Evolutionary conservation across 1,140 invertebrate genomes (phyloP), one percentile per base, ranked within the genome.

Genomic region (Drosophila repletoides): DNA sequence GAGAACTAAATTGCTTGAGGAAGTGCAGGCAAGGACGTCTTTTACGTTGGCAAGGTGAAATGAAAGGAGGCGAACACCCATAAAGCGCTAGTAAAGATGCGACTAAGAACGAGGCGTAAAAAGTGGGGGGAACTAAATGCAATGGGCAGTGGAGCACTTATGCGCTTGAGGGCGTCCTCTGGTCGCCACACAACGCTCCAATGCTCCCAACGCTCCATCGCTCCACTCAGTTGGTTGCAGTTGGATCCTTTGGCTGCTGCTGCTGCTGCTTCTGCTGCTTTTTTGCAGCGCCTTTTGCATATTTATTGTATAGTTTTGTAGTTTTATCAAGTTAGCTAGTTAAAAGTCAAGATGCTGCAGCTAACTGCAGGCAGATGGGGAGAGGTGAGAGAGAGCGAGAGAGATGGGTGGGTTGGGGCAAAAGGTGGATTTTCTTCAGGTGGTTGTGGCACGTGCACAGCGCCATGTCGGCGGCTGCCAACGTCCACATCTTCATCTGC

Each of bases 241-340:
- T n/a, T n/a, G n/a, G n/a, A n/a, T n/a, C n/a, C n/a, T n/a, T n/a
- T n/a, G n/a, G n/a, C n/a, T n/a, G n/a, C n/a, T n/a, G n/a, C n/a
- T n/a, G n/a, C 17, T 9, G 15, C 15, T 31, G 26, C 7, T 53
- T 10, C 22, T 40, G 36, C 24, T 41, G 12, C 28, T 53, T 55
- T 64, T 36, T 67, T 41, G 36, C 31, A 10, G 21, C 55, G 15
- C 36, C 64, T 71, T 72, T 83, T 83, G 77, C 77, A 83, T 83
- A 83, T 83, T 83, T 83, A 83, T 84, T 84, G 77, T 84, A 83
- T 84, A 83, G 79, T 83, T 84, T 84, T 83, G 77, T 84, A 83
- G 79, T 83, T 77, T 83, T 84, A 83, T 83, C 79, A 83, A 83
- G 77, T 83, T 83, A 84, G 77, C 77, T 83, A 83, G 73, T 83